Evolutionary conservation across 2,888 invertebrate genomes (phyloP).

Genomic region (Harpalus rubripes): DNA sequence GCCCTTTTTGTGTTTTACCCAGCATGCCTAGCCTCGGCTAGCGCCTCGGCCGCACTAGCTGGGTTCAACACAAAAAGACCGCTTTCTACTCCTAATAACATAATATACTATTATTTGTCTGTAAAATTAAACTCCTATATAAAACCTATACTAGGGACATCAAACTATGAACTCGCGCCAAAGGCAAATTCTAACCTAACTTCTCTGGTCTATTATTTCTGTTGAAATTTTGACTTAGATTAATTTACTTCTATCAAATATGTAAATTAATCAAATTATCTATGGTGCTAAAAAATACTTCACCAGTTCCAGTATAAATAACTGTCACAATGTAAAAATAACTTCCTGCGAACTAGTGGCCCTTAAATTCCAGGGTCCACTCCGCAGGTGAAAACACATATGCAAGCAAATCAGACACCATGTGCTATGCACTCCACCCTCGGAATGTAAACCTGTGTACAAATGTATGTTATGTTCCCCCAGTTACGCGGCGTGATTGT

Average conservation of each 20-base stretch:
- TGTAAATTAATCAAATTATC: neutral
- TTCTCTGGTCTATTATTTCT: too few relatives aligned
- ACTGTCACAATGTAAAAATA: neutral
- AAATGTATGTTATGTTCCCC: neutral
- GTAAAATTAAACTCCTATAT: too few relatives aligned
- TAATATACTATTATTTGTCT: too few relatives aligned
- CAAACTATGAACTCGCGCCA: too few relatives aligned
- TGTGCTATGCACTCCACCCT: slow-evolving; percentile 14
- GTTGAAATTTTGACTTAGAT: too few relatives aligned
- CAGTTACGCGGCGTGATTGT: slow-evolving; percentile 4
- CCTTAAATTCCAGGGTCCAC: neutral
- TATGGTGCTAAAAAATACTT: neutral
- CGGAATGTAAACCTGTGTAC: slow-evolving; percentile 28
- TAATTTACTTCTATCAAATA: neutral
- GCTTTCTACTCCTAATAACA: too few relatives aligned
- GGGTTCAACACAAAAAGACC: too few relatives aligned
- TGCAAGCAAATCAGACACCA: slow-evolving; percentile 13
- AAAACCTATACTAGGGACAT: too few relatives aligned
- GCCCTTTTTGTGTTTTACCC: too few relatives aligned
- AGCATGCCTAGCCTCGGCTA: too few relatives aligned
- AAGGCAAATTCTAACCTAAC: too few relatives aligned
- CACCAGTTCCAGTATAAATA: neutral
- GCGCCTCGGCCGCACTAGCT: too few relatives aligned
- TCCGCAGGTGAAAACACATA: slow-evolving; percentile 26
- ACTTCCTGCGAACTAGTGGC: neutral